Evolutionary conservation across 2,113 vertebrate genomes (phyloP).

Genomic region (Corythoichthys intestinalis): DNA sequence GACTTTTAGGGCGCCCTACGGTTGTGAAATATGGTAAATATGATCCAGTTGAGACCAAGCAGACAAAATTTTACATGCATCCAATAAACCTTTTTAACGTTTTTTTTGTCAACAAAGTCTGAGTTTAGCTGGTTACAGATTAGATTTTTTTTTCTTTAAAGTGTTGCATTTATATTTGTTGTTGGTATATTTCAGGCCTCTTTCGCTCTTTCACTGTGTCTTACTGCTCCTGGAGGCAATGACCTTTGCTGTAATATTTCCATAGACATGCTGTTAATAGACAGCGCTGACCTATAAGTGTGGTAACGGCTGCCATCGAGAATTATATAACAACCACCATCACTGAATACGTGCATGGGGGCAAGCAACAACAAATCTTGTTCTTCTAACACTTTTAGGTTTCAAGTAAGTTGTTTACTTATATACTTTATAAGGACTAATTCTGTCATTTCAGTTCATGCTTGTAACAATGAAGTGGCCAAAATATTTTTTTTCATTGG

Average conservation of each 20-base stretch:
- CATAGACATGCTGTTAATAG: conserved; percentile 69
- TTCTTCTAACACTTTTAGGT: conserved; percentile 27
- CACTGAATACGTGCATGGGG: conserved; percentile 25
- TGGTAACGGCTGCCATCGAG: conserved; percentile 54
- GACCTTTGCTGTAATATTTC: conserved; percentile 73
- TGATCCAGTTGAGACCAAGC: no score
- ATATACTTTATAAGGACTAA: conserved; percentile 43
- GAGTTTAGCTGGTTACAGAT: not conserved
- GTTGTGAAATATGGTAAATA: no score
- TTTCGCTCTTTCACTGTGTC: conserved; percentile 53
- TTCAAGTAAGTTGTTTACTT: conserved; percentile 35
- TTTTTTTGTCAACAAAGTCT: not conserved
- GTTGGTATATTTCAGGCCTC: conserved; percentile 54
- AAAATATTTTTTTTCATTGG: no score
- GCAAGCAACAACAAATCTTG: not conserved
- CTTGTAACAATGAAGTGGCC: conserved; percentile 15
- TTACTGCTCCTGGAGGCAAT: conserved; percentile 56
- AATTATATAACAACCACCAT: conserved; percentile 49
- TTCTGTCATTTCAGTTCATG: conserved; percentile 34
- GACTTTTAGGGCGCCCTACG: no score
- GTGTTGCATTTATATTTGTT: not conserved
- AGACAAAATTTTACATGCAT: no score
- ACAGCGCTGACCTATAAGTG: conserved; percentile 64
- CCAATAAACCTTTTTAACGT: no score
- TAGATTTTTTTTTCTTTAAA: not conserved